Conservation (phyloP, 2,888 invertebrate genomes). For the Cheilosia urbana region DNA sequence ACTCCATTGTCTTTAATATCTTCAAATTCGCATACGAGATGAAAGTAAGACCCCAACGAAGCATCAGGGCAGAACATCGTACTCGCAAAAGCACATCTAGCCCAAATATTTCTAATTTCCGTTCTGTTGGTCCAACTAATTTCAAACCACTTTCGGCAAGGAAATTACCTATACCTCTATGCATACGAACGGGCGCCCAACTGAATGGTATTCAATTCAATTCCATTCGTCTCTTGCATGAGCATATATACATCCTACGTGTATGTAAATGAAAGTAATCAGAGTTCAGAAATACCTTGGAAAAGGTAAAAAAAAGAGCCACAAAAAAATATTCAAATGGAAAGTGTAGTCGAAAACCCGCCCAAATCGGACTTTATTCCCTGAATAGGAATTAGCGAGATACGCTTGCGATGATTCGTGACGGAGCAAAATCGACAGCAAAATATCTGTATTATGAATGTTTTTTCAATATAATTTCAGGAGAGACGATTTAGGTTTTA, state of each 20-base stretch:
- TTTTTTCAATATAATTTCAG: too few relatives aligned
- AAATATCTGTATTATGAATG: too few relatives aligned
- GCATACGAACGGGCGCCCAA: neutral
- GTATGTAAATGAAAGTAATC: slow-evolving; percentile 15
- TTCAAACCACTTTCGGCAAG: slow-evolving; percentile 52
- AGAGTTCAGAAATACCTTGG: neutral
- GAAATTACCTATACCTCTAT: slow-evolving; percentile 42
- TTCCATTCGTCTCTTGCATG: slow-evolving; percentile 6
- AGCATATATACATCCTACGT: neutral
- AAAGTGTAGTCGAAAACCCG: neutral
- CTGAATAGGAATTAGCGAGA: neutral
- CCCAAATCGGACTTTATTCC: neutral
- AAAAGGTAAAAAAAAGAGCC: neutral
- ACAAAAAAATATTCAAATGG: neutral
- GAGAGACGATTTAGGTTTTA: too few relatives aligned
- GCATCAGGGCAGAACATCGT: too few relatives aligned
- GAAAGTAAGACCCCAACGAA: neutral
- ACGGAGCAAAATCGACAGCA: too few relatives aligned
- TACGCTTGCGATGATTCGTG: neutral
- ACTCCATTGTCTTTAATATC: too few relatives aligned
- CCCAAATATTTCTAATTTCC: slow-evolving; percentile 52
- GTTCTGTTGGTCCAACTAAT: slow-evolving; percentile 38
- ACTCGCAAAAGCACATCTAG: neutral
- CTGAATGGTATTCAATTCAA: neutral
- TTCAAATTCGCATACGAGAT: neutral